These are phyloP conservation scores for Carapus acus DNA, from an alignment of 2,797 vertebrate species.

Conservation along the genomic window DNA sequence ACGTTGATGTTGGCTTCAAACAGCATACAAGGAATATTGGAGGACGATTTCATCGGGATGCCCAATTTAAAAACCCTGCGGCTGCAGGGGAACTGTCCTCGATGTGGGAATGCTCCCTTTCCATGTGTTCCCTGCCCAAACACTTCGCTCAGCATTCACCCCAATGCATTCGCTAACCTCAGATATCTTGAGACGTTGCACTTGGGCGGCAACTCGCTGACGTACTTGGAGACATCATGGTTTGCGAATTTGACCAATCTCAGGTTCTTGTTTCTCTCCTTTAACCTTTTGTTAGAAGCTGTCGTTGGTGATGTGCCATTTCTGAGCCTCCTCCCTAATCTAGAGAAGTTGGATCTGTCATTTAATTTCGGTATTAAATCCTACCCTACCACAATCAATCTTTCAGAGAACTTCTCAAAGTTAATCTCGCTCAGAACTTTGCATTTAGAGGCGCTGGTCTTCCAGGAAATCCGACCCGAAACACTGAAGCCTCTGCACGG, in stretches of 20 bases:
- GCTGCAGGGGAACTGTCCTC: conserved; percentile 90
- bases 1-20: conserved; percentile 76
- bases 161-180: conserved; percentile 74
- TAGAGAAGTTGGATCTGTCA: conserved; percentile 80
- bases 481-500: conserved; percentile 67
- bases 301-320: conserved; percentile 70
- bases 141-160: conserved; percentile 72
- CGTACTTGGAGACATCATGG: conserved; percentile 68
- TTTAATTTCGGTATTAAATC: conserved; percentile 77
- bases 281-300: conserved; percentile 75
- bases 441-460: conserved; percentile 80
- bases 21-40: conserved; percentile 68
- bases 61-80: conserved; percentile 71
- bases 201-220: conserved; percentile 84
- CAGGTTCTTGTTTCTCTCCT: conserved; percentile 74
- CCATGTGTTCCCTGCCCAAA: conserved; percentile 80
- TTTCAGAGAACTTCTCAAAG: conserved; percentile 76
- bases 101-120: conserved; percentile 82
- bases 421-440: conserved; percentile 74
- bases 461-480: conserved; percentile 65
- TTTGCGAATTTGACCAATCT: conserved; percentile 75
- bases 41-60: conserved; percentile 76
- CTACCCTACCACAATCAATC: conserved; percentile 68
- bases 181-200: conserved; percentile 67
- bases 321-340: conserved; percentile 66